These are phyloP conservation scores for Micoletzkya japonica DNA, from an alignment of 2,888 invertebrate species.

Conservation along the genomic window DNA sequence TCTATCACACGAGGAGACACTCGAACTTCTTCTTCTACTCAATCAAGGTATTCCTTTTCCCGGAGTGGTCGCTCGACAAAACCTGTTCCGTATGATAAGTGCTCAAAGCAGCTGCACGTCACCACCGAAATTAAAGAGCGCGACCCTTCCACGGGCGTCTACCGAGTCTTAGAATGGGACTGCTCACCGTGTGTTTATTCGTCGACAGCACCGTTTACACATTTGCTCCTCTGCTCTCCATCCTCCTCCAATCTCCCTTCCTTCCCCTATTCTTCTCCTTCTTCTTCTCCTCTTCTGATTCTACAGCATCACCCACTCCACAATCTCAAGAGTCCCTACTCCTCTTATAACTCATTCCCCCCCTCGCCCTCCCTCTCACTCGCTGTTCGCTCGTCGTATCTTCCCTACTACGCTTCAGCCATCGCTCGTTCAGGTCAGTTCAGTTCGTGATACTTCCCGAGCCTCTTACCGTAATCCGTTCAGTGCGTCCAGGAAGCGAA, in stretches of 20 bases:
- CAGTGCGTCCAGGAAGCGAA: background rate
- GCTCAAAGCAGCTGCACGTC: no score
- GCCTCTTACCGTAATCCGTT: background rate
- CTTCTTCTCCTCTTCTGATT: constrained; percentile 13
- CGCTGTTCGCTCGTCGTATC: background rate
- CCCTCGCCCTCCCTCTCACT: background rate
- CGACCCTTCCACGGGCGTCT: background rate
- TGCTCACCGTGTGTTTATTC: background rate
- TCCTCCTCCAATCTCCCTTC: background rate
- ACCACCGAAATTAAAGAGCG: no score
- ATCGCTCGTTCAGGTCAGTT: background rate
- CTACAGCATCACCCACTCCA: background rate
- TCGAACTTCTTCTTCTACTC: constrained; percentile 46
- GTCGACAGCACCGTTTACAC: constrained; percentile 10
- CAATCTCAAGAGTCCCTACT: background rate
- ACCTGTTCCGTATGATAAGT: no score
- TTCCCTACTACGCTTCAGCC: background rate
- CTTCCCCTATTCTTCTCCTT: background rate
- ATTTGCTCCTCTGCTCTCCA: background rate
- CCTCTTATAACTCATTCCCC: background rate
- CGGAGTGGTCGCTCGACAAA: background rate
- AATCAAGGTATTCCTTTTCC: constrained; percentile 38
- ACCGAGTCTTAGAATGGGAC: background rate
- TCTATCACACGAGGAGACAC: constrained; percentile 48
- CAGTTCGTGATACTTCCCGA: background rate